Evolutionary conservation across 2,113 vertebrate species (phyloP).

Genomic region (Apeltes quadracus): DNA sequence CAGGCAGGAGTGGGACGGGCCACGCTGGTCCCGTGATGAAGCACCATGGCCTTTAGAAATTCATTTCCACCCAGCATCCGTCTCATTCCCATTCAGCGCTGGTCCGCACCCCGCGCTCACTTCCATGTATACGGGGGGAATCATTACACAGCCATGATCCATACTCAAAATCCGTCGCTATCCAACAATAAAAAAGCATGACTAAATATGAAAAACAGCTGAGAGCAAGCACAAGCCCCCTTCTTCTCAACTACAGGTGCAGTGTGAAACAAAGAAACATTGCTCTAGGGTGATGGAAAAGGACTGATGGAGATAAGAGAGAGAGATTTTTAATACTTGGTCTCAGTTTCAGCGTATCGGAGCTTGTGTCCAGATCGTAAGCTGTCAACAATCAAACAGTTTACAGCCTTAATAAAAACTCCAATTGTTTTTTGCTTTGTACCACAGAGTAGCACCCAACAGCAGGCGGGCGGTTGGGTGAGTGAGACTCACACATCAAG

Average conservation of each 20-base stretch:
- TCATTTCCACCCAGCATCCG: conserved; percentile 85
- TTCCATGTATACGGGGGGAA: conserved; percentile 46
- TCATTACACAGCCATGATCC: conserved; percentile 66
- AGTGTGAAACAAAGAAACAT: conserved; percentile 20
- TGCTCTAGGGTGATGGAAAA: conserved; percentile 9
- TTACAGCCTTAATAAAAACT: conserved; percentile 67
- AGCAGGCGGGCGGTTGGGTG: conserved; percentile 19
- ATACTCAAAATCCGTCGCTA: conserved; percentile 59
- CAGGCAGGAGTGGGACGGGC: conserved; percentile 78
- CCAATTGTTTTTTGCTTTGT: conserved; percentile 64
- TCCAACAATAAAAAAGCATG: conserved; percentile 45
- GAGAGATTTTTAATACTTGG: conserved; percentile 37
- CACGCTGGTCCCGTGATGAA: conserved; percentile 78
- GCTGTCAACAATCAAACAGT: conserved; percentile 64
- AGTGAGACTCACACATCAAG: conserved; percentile 23
- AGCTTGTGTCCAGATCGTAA: conserved; percentile 63
- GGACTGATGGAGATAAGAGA: conserved; percentile 23
- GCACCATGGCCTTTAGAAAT: conserved; percentile 87
- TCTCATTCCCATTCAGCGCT: conserved; percentile 84
- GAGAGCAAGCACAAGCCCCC: conserved; percentile 22
- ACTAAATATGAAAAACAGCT: conserved; percentile 52
- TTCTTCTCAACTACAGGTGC: conserved; percentile 18
- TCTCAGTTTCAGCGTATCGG: conserved; percentile 36
- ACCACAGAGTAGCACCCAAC: conserved; percentile 35
- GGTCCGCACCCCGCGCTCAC: conserved; percentile 65